These are phyloP conservation scores for Apocrypta bakeri DNA, from an alignment of 1,140 invertebrate species.

Conservation along the genomic window DNA sequence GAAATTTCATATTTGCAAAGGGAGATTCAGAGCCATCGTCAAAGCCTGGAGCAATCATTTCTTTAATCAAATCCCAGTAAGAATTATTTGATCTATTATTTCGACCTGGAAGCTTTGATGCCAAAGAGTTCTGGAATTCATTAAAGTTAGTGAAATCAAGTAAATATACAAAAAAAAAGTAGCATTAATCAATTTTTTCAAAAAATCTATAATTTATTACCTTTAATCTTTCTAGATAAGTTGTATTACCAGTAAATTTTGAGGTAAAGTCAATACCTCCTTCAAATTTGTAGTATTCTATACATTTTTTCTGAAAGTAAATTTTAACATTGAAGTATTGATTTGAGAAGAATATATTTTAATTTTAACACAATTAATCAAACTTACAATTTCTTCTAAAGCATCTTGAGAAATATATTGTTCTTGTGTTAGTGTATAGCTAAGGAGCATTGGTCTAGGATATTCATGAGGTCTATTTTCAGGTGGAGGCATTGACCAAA, in stretches of 20 bases:
- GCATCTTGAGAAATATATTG: slow-evolving; percentile 87
- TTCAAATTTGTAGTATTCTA: slow-evolving; percentile 88
- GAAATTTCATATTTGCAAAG: slow-evolving; percentile 68
- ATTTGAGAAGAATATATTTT: slow-evolving; percentile 33
- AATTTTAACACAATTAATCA: neutral
- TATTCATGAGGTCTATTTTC: slow-evolving; percentile 93
- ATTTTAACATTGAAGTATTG: slow-evolving; percentile 53
- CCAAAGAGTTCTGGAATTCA: slow-evolving; percentile 65
- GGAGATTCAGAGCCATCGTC: slow-evolving; percentile 62
- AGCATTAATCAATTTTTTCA: neutral
- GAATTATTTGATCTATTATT: slow-evolving; percentile 66
- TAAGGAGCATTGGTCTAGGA: slow-evolving; percentile 91
- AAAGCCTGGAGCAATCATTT: slow-evolving; percentile 71
- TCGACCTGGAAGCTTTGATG: slow-evolving; percentile 69
- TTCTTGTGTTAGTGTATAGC: slow-evolving; percentile 89
- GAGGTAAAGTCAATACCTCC: slow-evolving; percentile 87
- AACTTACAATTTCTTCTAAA: slow-evolving; percentile 86
- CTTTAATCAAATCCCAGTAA: slow-evolving; percentile 71
- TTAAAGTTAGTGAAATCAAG: neutral
- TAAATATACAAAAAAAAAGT: neutral
- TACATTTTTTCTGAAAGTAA: slow-evolving; percentile 81
- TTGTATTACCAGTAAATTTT: slow-evolving; percentile 82
- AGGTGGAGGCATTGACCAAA: slow-evolving; percentile 95
- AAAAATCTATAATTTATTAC: slow-evolving; percentile 59
- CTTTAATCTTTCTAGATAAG: slow-evolving; percentile 87